Evolutionary conservation across 2,797 vertebrate genomes (phyloP), one percentile per base, ranked within the genome.

Genomic region (Poecile montanus): DNA sequence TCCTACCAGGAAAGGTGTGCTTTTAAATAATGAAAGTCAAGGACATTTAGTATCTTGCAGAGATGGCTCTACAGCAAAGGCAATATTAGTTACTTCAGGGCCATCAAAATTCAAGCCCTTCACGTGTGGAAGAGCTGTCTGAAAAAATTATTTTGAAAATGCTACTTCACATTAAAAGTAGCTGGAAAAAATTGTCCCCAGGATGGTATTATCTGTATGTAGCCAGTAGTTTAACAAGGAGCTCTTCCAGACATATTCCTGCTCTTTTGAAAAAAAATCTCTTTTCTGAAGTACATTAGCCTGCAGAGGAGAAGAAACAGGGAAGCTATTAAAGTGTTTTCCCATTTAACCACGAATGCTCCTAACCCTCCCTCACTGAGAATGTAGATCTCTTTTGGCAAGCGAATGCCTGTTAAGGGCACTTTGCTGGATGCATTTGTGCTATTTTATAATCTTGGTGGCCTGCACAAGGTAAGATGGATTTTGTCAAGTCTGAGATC

Each of bases 131-230:
- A 95, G 76, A 88, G 54, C 79, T 93, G 44, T 73, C 78, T 91
- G 58, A 93, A 74, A 91, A 91, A 91, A 81, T 71, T 2, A 75
- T 93, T 89, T 96, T 88, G 78, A 91, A 95, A 94, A 94, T 78
- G 70, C 70, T 91, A 40, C 82, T 93, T 95, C 73, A 88, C 58
- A 68, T 93, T 94, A 89, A 91, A 90, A 85, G 82, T 74, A 89
- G 60, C 85, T 75, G 62, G 72, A 88, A 85, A 83, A 93, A 94
- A 93, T 83, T 92, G 48, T 88, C 66, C 87, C 85, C 70, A 60
- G 89, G 89, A 91, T 0, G 13, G 66, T 74, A 88, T 93, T 97
- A 95, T 93, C 75, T 83, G 34, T 50, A 44, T 89, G 82, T 89
- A 94, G 58, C 61, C 32, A 70, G 76, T 85, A 83, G 65, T 93